Conservation (phyloP, 2,113 vertebrate species). For the Oreamnos americanus region DNA sequence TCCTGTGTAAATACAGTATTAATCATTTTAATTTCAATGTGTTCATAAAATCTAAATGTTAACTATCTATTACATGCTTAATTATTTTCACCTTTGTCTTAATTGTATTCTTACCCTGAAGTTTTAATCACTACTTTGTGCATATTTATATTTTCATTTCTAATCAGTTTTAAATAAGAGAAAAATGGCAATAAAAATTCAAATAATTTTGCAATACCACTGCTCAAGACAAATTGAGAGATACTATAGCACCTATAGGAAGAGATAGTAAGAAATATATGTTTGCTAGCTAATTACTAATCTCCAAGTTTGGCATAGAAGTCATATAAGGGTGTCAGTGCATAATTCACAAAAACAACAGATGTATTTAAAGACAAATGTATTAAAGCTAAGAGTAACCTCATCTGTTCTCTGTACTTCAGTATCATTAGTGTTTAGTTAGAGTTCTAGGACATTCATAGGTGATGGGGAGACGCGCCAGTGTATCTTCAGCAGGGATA, state of each 20-base stretch:
- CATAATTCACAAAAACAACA: not conserved
- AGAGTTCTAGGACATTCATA: not conserved
- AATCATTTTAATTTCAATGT: not conserved
- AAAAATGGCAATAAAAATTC: not conserved
- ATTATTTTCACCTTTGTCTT: not conserved
- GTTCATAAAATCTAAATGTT: not conserved
- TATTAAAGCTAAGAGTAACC: not conserved
- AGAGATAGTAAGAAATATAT: not conserved
- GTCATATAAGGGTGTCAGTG: not conserved
- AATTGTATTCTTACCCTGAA: not conserved
- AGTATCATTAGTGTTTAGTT: not conserved
- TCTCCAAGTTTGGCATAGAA: not conserved
- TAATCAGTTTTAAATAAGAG: not conserved
- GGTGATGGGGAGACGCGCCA: not conserved
- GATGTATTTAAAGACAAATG: not conserved
- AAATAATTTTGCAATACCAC: not conserved
- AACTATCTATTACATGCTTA: not conserved
- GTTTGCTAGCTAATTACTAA: not conserved
- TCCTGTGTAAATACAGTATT: not conserved
- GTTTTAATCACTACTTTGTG: not conserved
- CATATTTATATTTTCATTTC: constrained; percentile 21
- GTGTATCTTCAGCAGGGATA: not conserved
- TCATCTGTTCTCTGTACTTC: not conserved
- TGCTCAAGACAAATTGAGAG: not conserved
- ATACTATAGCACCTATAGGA: not conserved